Conservation (phyloP, 2,888 invertebrate genomes). For the Drosophila recens region DNA sequence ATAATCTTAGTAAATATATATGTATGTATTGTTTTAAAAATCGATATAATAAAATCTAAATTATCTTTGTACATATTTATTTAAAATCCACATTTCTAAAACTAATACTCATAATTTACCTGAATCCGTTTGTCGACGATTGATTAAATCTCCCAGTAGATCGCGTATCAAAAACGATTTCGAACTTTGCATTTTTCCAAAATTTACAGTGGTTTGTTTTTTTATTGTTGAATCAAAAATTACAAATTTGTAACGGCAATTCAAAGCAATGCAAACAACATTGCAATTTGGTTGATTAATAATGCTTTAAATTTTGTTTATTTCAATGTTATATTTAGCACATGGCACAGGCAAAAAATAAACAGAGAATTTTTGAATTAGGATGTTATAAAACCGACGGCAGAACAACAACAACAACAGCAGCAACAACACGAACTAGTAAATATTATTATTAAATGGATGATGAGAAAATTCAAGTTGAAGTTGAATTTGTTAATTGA, state of each 20-base stretch:
- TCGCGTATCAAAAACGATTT: constrained; percentile 95
- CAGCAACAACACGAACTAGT: constrained; percentile 15
- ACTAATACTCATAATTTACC: constrained; percentile 80
- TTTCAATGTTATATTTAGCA: constrained; percentile 1
- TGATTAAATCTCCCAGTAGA: constrained; percentile 89
- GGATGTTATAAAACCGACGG: constrained; percentile 3
- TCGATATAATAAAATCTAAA: too few species aligned
- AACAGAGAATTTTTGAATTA: too few species aligned
- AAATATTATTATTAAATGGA: not conserved
- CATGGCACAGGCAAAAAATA: constrained; percentile 14
- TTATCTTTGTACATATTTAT: too few species aligned
- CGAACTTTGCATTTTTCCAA: constrained; percentile 86
- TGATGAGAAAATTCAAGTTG: not conserved
- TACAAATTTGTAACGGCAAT: not conserved
- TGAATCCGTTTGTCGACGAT: constrained; percentile 85
- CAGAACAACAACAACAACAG: not conserved
- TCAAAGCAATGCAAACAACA: constrained; percentile 21
- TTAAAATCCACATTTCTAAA: too few species aligned
- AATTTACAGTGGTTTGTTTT: not conserved
- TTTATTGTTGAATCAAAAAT: not conserved
- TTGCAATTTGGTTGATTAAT: constrained; percentile 5
- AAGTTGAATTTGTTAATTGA: constrained; percentile 40
- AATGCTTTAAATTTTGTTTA: not conserved
- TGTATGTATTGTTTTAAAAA: too few species aligned
- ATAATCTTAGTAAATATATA: too few species aligned